These are phyloP conservation scores for Dorcus parallelipipedus DNA, from an alignment of 2,888 invertebrate species.

Conservation along the genomic window DNA sequence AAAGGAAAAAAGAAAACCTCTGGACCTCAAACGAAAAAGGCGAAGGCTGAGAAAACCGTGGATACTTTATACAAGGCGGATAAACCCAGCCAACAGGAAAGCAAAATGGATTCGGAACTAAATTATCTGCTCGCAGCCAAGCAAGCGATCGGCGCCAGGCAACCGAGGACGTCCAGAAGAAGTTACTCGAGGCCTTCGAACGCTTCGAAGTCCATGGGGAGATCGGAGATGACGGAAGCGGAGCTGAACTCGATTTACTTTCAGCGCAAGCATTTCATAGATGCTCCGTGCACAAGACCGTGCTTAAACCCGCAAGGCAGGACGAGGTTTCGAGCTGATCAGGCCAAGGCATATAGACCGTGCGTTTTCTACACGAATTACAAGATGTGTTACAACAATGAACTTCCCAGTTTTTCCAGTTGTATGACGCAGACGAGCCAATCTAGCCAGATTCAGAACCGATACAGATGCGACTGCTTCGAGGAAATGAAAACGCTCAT, in stretches of 20 bases:
- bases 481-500: constrained; percentile 4
- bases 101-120: no score
- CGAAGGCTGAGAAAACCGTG: no score
- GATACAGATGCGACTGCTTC: constrained; percentile 9
- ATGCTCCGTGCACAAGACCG: neutral
- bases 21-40: neutral
- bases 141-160: no score
- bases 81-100: no score
- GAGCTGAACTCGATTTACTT: no score
- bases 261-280: no score
- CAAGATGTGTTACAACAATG: neutral
- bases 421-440: neutral
- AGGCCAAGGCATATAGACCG: neutral
- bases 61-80: no score
- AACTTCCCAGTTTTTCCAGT: neutral
- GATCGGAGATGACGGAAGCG: no score
- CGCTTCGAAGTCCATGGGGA: no score
- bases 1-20: neutral
- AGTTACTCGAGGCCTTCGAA: no score
- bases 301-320: neutral
- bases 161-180: no score
- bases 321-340: neutral
- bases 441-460: neutral
- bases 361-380: neutral
- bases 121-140: no score